Evolutionary conservation across 2,888 invertebrate species (phyloP).

Genomic region (Subacronicta megacephala): DNA sequence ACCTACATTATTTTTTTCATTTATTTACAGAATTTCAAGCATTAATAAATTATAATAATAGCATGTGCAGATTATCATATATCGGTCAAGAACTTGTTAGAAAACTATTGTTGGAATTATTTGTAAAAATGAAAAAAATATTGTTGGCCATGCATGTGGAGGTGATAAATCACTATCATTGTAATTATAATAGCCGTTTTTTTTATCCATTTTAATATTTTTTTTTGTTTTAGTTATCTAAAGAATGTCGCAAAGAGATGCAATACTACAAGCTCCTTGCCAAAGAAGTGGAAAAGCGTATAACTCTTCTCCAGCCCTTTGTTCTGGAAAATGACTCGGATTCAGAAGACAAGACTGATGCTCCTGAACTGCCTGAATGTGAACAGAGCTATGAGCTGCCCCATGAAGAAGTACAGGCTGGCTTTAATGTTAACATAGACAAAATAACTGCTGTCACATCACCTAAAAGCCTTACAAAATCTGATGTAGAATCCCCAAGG

Average conservation of each 20-base stretch:
- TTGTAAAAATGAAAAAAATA: conserved; percentile 48
- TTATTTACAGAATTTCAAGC: conserved; percentile 52
- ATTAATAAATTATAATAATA: conserved; percentile 19
- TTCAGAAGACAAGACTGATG: conserved; percentile 72
- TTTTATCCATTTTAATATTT: conserved; percentile 8
- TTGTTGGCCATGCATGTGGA: conserved; percentile 27
- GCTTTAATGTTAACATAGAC: conserved; percentile 52
- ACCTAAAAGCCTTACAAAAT: conserved; percentile 39
- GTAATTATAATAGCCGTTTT: not conserved
- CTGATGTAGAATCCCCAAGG: conserved; percentile 31
- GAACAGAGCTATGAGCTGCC: conserved; percentile 66
- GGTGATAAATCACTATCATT: conserved; percentile 27
- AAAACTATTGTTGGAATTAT: conserved; percentile 31
- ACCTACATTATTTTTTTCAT: conserved; percentile 48
- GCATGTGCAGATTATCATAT: conserved; percentile 38
- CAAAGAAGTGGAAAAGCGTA: conserved; percentile 90
- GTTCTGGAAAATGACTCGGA: conserved; percentile 70
- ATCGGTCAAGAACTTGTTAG: conserved; percentile 37
- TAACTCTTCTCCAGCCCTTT: conserved; percentile 81
- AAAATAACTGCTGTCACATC: conserved; percentile 41
- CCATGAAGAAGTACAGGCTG: conserved; percentile 51
- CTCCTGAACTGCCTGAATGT: conserved; percentile 74
- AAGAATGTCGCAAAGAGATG: conserved; percentile 91
- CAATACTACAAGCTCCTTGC: conserved; percentile 91
- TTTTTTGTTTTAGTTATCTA: conserved; percentile 90